phyloP scores from a whole-genome alignment of 2,113 vertebrate species.

The Synchiropus splendidus region DNA sequence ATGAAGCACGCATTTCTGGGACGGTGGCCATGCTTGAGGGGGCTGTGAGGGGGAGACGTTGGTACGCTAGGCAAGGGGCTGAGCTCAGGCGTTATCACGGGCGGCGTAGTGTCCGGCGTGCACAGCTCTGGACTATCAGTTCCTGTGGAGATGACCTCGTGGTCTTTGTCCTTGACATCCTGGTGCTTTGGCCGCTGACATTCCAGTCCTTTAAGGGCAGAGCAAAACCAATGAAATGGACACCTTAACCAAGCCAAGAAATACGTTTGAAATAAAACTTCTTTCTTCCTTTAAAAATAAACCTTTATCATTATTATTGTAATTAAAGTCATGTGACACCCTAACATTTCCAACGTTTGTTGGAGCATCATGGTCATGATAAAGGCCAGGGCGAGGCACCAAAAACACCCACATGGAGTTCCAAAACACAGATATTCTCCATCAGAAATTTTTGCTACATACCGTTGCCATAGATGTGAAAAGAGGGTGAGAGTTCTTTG shows the following conservation, averaged over 20 bases:
- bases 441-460: slow-evolving; percentile 46
- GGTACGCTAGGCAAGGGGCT: slow-evolving; percentile 85
- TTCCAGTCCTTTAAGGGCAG: slow-evolving; percentile 74
- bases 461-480: slow-evolving; percentile 94
- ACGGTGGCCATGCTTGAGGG: slow-evolving; percentile 59
- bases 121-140: slow-evolving; percentile 93
- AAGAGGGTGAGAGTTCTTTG: slow-evolving; percentile 97
- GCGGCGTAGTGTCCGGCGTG: slow-evolving; percentile 89
- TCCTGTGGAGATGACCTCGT: slow-evolving; percentile 84
- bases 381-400: too few species aligned
- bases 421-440: too few species aligned
- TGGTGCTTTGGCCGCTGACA: slow-evolving; percentile 85
- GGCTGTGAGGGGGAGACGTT: slow-evolving; percentile 75
- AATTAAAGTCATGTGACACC: too few species aligned
- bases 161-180: slow-evolving; percentile 79
- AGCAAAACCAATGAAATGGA: slow-evolving; percentile 24
- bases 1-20: slow-evolving; percentile 84
- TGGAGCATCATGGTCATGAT: too few species aligned
- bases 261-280: too few species aligned
- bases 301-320: too few species aligned
- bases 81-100: slow-evolving; percentile 82
- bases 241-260: too few species aligned
- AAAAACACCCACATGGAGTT: too few species aligned
- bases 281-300: too few species aligned
- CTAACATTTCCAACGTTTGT: too few species aligned